These are phyloP conservation scores for Nannobrachium achirus DNA, from an alignment of 2,113 vertebrate genomes.

Conservation along the genomic window DNA sequence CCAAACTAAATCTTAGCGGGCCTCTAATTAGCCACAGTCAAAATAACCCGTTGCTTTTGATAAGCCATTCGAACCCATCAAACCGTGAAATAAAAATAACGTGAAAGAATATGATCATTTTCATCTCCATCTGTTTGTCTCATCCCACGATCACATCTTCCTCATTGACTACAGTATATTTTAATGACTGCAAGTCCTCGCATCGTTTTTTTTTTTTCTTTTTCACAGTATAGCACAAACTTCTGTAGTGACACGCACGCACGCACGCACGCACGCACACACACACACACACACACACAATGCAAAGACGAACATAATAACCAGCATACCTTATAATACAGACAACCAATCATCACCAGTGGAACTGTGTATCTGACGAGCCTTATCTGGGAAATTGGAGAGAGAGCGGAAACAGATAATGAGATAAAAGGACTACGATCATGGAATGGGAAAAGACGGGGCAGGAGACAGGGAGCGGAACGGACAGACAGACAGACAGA, in stretches of 20 bases:
- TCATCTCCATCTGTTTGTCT: constrained; percentile 2
- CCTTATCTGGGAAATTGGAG: constrained; percentile 77
- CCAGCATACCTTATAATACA: constrained; percentile 90
- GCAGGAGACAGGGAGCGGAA: constrained; percentile 19
- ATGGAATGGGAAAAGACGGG: neutral
- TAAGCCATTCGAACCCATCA: constrained; percentile 10
- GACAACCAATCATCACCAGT: constrained; percentile 80
- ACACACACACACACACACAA: neutral
- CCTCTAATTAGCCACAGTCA: constrained; percentile 19
- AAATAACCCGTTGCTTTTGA: neutral
- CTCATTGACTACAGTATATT: constrained; percentile 12
- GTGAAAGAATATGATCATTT: neutral
- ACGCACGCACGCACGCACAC: no score
- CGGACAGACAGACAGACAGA: constrained; percentile 36
- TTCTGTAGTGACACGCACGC: constrained; percentile 20
- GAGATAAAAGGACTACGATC: neutral
- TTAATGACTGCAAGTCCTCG: constrained; percentile 6
- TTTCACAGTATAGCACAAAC: neutral
- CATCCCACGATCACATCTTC: constrained; percentile 29
- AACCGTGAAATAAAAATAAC: constrained; percentile 22
- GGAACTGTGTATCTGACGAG: constrained; percentile 84
- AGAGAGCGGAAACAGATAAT: constrained; percentile 31
- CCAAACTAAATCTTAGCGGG: neutral
- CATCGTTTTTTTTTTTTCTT: no score
- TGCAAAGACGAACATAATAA: constrained; percentile 43